Percentiles rank a stretch among this genome's conserved stretches.
These are phyloP conservation scores for Gallinago solitaria DNA, from an alignment of 2,797 vertebrate species.

Conservation along the genomic window DNA sequence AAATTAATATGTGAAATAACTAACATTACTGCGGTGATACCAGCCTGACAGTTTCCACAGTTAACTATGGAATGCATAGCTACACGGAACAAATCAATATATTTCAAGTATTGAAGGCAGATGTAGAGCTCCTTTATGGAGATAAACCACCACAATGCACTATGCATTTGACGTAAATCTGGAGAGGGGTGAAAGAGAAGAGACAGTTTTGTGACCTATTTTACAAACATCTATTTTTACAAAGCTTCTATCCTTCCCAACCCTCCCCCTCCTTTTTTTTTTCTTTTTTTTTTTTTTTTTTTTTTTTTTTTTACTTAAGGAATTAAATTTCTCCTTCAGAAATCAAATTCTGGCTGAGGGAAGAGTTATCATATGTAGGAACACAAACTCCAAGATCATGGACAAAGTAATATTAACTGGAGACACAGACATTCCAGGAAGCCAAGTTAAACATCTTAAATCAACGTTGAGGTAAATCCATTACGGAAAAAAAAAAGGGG, in stretches of 20 bases:
- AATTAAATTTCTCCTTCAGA: neutral
- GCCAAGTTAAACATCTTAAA: conserved; percentile 20
- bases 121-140: neutral
- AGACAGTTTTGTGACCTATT: neutral
- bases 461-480: neutral
- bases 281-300: too few relatives aligned
- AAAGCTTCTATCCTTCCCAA: neutral
- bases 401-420: neutral
- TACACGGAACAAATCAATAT: neutral
- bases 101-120: neutral
- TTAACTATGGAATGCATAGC: neutral
- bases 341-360: neutral
- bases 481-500: neutral
- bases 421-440: neutral
- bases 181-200: neutral
- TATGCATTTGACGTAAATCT: neutral
- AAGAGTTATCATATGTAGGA: neutral
- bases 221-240: neutral
- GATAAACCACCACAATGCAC: neutral
- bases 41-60: neutral
- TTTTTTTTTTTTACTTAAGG: neutral
- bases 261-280: too few relatives aligned
- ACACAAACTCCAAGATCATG: neutral
- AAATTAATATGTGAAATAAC: neutral
- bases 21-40: neutral